These are phyloP conservation scores for Ailuropoda melanoleuca DNA, from an alignment of 2,113 vertebrate species.

Conservation along the genomic window DNA sequence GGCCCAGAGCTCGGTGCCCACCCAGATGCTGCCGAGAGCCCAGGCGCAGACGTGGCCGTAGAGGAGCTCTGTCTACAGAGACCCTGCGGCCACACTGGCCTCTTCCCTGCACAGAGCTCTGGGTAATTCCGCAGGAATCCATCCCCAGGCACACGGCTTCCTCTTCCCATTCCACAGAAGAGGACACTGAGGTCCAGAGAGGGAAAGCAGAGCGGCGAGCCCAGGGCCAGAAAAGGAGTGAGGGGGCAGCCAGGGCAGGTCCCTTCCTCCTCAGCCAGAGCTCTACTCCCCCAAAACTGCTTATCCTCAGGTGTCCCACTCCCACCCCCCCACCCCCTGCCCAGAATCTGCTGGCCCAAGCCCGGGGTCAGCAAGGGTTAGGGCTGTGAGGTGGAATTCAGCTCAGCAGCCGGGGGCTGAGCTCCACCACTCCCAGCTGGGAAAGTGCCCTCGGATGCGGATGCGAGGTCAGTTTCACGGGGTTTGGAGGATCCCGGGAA, in stretches of 20 bases:
- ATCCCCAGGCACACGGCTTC: not conserved
- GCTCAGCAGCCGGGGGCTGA: not conserved
- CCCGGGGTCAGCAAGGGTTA: not conserved
- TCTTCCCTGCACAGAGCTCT: not conserved
- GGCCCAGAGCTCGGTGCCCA: constrained; percentile 69
- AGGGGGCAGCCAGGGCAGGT: not conserved
- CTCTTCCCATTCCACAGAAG: constrained; percentile 49
- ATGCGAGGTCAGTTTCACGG: not conserved
- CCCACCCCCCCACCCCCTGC: not conserved
- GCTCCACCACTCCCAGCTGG: not conserved
- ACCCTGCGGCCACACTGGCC: not conserved
- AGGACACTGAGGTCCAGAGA: not conserved
- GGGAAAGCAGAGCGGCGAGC: not conserved
- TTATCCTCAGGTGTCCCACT: not conserved
- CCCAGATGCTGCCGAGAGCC: constrained; percentile 44
- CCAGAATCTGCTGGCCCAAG: not conserved
- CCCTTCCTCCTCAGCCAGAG: not conserved
- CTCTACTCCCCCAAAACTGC: not conserved
- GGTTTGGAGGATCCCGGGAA: not conserved
- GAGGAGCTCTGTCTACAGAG: not conserved
- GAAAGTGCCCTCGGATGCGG: not conserved
- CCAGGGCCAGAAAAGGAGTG: not conserved
- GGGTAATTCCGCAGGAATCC: not conserved
- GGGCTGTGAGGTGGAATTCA: not conserved
- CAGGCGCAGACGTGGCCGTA: constrained; percentile 51